Percentiles rank a stretch among this genome's conserved stretches.
Conservation (phyloP, 2,113 vertebrate genomes). For the Motacilla tschutschensis region DNA sequence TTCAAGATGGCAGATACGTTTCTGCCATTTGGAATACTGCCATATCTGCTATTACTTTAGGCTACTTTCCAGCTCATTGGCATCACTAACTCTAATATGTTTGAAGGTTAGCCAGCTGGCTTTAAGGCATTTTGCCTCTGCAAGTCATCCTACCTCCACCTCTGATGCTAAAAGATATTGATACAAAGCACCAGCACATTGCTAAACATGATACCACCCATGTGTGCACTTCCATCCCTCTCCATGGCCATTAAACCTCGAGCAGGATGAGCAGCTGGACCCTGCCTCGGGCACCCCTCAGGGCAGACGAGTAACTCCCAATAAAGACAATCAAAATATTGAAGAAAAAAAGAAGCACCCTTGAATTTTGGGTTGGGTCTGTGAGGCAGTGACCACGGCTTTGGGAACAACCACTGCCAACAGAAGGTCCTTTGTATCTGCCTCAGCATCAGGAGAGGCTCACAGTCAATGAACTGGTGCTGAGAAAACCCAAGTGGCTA, state of each 20-base stretch:
- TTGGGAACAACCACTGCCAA: neutral
- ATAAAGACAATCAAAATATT: neutral
- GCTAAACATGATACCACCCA: neutral
- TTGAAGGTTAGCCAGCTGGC: constrained; percentile 54
- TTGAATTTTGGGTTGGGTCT: neutral
- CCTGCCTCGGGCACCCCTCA: neutral
- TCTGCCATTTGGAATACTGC: constrained; percentile 11
- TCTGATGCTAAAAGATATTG: constrained; percentile 14
- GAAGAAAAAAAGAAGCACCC: neutral
- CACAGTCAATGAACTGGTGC: neutral
- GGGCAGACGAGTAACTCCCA: neutral
- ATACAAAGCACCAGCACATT: neutral
- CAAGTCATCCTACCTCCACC: constrained; percentile 16
- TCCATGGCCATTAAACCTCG: neutral
- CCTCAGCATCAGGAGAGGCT: neutral
- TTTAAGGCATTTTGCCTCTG: neutral
- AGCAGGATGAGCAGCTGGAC: neutral
- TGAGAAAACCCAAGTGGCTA: neutral
- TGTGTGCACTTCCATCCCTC: neutral
- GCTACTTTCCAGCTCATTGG: constrained; percentile 7
- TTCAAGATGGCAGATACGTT: neutral
- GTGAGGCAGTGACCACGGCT: neutral
- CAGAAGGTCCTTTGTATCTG: neutral
- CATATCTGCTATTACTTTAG: constrained; percentile 38
- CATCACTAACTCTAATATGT: neutral